Percentiles rank a stretch among this genome's conserved stretches.
Evolutionary conservation across 2,113 vertebrate genomes (phyloP).

Genomic region (Coptodon rendalli): DNA sequence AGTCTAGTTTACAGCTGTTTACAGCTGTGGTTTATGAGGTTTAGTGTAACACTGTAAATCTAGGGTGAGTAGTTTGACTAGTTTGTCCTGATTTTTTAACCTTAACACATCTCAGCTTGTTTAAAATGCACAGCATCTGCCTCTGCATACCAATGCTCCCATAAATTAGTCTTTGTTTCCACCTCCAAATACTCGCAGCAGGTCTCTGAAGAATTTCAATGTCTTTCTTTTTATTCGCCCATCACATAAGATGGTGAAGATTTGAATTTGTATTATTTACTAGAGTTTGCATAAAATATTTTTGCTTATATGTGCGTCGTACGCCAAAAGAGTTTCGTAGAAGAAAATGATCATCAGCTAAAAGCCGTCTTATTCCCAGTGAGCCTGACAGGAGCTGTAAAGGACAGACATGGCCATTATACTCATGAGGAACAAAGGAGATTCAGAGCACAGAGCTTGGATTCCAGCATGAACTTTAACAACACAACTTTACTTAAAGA

Average conservation of each 20-base stretch:
- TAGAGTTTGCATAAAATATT: constrained; percentile 6
- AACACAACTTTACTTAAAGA: neutral
- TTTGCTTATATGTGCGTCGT: constrained; percentile 10
- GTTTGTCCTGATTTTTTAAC: constrained; percentile 23
- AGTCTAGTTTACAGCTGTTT: neutral
- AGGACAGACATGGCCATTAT: constrained; percentile 19
- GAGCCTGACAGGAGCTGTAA: constrained; percentile 20
- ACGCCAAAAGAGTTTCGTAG: constrained; percentile 25
- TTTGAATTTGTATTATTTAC: constrained; percentile 38
- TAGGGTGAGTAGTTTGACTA: neutral
- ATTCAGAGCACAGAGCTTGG: neutral
- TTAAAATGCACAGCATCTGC: constrained; percentile 41
- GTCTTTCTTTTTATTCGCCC: constrained; percentile 17
- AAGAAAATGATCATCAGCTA: constrained; percentile 36
- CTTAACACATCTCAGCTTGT: constrained; percentile 5
- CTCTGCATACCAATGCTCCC: constrained; percentile 20
- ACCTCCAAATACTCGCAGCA: constrained; percentile 4
- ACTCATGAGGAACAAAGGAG: constrained; percentile 22
- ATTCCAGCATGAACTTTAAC: constrained; percentile 24
- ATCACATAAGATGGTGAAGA: neutral
- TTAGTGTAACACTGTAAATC: neutral
- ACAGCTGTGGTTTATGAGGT: neutral
- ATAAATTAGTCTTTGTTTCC: constrained; percentile 20
- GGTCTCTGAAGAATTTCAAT: constrained; percentile 13
- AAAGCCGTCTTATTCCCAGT: constrained; percentile 36